phyloP scores from a whole-genome alignment of 2,888 invertebrate genomes.

The Orthosia cruda region DNA sequence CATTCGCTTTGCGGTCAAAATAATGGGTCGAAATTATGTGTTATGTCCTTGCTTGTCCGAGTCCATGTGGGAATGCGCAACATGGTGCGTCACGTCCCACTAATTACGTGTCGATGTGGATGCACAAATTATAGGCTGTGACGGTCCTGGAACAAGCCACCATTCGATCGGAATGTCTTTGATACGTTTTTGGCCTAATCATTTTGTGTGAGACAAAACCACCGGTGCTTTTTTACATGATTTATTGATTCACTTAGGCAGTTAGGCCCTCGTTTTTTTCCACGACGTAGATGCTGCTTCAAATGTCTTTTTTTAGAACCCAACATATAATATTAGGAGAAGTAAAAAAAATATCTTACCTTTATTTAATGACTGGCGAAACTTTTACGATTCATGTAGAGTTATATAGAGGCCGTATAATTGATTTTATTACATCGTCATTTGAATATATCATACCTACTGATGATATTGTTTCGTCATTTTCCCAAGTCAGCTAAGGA shows the following conservation, averaged over 20 bases:
- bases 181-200: constrained; percentile 78
- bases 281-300: constrained; percentile 54
- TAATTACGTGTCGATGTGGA: constrained; percentile 88
- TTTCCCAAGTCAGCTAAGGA: constrained; percentile 15
- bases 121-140: constrained; percentile 89
- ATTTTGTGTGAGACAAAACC: constrained; percentile 71
- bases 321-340: constrained; percentile 43
- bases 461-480: constrained; percentile 14
- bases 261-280: constrained; percentile 64
- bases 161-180: constrained; percentile 77
- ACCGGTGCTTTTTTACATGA: constrained; percentile 67
- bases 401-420: constrained; percentile 37
- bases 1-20: constrained; percentile 86
- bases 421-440: constrained; percentile 47
- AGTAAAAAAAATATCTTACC: constrained; percentile 60
- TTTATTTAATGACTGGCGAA: constrained; percentile 69
- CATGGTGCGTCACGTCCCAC: constrained; percentile 87
- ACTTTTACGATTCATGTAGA: constrained; percentile 57
- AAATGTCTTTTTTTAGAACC: constrained; percentile 60
- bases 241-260: constrained; percentile 72
- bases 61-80: constrained; percentile 87
- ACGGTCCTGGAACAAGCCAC: constrained; percentile 75
- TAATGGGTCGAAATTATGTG: constrained; percentile 90
- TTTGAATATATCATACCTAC: constrained; percentile 44
- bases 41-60: constrained; percentile 87